phyloP scores from a whole-genome alignment of 2,113 vertebrate genomes.

The Typhlomys cinereus region DNA sequence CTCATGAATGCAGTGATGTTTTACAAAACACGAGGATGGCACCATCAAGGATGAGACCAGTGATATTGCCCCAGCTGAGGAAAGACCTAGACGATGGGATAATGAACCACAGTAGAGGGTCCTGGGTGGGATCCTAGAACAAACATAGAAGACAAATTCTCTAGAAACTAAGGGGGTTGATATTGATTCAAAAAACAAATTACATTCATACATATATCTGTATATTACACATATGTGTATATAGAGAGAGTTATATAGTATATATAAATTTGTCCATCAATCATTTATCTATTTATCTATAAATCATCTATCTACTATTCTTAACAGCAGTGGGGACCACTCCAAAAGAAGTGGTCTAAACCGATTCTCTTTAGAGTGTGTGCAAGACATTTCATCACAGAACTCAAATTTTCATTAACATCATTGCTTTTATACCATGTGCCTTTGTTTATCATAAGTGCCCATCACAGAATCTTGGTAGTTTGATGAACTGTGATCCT shows the following conservation, averaged over 20 bases:
- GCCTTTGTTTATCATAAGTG: not conserved
- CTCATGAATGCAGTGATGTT: not conserved
- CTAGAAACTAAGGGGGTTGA: not conserved
- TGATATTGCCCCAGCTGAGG: too few relatives aligned
- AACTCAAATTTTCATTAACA: not conserved
- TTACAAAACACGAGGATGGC: not conserved
- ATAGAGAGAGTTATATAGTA: too few relatives aligned
- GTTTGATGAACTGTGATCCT: too few relatives aligned
- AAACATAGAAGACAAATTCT: not conserved
- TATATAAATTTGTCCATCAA: too few relatives aligned
- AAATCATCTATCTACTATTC: too few relatives aligned
- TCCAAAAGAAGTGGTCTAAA: not conserved
- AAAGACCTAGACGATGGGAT: not conserved
- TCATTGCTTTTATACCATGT: not conserved
- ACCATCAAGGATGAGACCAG: not conserved
- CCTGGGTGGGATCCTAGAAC: not conserved
- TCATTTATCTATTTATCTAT: too few relatives aligned
- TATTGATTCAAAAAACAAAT: not conserved
- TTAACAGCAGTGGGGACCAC: not conserved
- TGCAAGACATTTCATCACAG: not conserved
- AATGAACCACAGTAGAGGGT: not conserved
- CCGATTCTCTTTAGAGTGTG: not conserved
- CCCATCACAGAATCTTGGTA: not conserved
- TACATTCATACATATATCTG: not conserved
- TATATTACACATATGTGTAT: too few relatives aligned